Evolutionary conservation across 2,113 vertebrate genomes (phyloP), one percentile per base, ranked within the genome.

Genomic region (Microtus ochrogaster): DNA sequence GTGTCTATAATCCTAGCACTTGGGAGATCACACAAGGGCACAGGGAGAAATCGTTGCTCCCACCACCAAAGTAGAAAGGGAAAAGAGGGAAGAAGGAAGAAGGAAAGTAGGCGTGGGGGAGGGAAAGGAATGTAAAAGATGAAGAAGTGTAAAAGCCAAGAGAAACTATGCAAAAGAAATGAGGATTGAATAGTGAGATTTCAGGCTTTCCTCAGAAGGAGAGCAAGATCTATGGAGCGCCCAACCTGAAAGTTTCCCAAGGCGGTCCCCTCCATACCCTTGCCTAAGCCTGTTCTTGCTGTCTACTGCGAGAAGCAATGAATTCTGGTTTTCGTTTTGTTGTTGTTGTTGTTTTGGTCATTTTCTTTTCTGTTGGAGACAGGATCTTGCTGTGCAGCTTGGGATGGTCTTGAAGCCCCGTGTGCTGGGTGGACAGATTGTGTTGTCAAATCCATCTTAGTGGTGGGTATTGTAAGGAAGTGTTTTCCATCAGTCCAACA

Each of bases 391-490:
- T 30, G 2, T 39, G 86, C 19, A 73, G 68, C 85, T 26, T 7
- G 39, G 68, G 22, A 24, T 28, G 47, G 1, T 55, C 68, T 58
- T 58, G 47, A 73, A 19, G 5, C n/a, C 14, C 19, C 30, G 68
- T 4, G 14, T 9, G 24, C 24, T 55, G 47, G 47, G 19, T 24
- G n/a, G 47, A 3, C 36, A 30, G 49, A 14, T 28, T 55, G 49
- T 4, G 22, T 14, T 33, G 28, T 52, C 24, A 21, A 2, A 14
- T 5, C 22, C 36, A 73, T 39, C 85, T 88, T 49, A 5, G 12
- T 78, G 94, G 92, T 63, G n/a, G 41, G 92, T 96, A 95, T 76
- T 95, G 16, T 7, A 87, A 73, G 82, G 81, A 66, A 74, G 0
- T 0, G 22, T 73, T 86, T 21, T 22, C 5, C 12, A 26, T 90